Base-by-base conservation (phyloP, 2,797 vertebrate species). In the Denticeps clupeoides region DNA sequence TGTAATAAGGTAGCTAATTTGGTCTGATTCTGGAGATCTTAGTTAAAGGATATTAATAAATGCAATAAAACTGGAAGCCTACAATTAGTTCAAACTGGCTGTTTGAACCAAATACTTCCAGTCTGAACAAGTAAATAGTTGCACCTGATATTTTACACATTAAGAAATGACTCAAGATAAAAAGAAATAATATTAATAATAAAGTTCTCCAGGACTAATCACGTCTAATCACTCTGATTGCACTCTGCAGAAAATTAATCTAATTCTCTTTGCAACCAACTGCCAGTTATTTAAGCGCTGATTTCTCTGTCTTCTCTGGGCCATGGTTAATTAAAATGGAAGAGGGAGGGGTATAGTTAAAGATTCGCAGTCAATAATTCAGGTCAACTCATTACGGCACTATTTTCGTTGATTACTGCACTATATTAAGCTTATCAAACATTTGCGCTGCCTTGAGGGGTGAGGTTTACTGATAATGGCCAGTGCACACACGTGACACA, bases 221-320 rank as follows among this genome's bases (percentile, higher is more conserved):
- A 78, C 64, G 74, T 73, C 56, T 79, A 80, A 81, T 82, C 79
- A 78, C 62, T 61, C 65, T 75, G 79, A 81, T 81, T 79, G 67
- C 74, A 75, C 70, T 71, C 63, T 64, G 65, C 55, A 76, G 63
- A 75, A 80, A 77, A 78, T 75, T 69, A 70, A 83, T 82, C 67
- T 57, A 67, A 77, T 80, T 78, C 75, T 79, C 71, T 74, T 74
- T 78, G 71, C 73, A 72, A 81, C 67, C 69, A 60, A 69, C 70
- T 78, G 77, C 74, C 77, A 79, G 72, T 83, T 81, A 78, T 70
- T 82, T 76, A 74, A 81, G 65, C 71, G 70, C 65, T 71, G 69
- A 77, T 81, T 74, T 74, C 68, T 73, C 67, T 70, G 29, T 49
- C 60, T 48, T 71, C 67, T 74, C 70, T 61, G 67, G 71, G 64